Conservation (phyloP, 2,888 invertebrate genomes). For the Euplexia lucipara region DNA sequence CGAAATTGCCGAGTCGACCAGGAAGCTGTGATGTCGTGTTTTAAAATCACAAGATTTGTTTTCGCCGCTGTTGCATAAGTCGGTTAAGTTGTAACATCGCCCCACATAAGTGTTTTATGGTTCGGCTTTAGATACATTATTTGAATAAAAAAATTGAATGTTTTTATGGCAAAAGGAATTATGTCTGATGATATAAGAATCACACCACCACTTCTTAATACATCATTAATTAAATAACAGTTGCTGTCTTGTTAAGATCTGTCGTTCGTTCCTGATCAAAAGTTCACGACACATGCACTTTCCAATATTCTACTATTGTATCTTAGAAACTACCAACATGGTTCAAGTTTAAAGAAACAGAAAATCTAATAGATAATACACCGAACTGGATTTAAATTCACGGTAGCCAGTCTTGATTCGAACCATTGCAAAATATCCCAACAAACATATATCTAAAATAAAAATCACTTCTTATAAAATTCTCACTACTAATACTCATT, state of each 20-base stretch:
- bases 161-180: constrained; percentile 1
- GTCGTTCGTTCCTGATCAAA: too few species aligned
- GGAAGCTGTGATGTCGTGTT: constrained; percentile 71
- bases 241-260: background rate
- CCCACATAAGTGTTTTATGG: constrained; percentile 43
- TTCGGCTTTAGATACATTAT: constrained; percentile 34
- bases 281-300: too few species aligned
- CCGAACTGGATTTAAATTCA: too few species aligned
- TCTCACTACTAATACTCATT: too few species aligned
- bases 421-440: constrained; percentile 33
- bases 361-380: constrained; percentile 6
- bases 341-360: background rate
- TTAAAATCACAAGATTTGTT: constrained; percentile 71
- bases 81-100: constrained; percentile 49
- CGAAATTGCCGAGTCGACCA: constrained; percentile 71
- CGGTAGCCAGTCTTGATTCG: constrained; percentile 14
- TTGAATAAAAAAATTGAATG: constrained; percentile 6
- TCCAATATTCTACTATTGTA: too few species aligned
- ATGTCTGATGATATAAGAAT: background rate
- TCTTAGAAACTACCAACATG: too few species aligned
- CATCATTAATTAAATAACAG: background rate
- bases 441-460: constrained; percentile 22
- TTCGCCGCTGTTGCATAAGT: constrained; percentile 69
- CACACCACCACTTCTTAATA: background rate
- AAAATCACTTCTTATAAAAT: constrained; percentile 27